These are phyloP conservation scores for Pteropus alecto DNA, from an alignment of 2,113 vertebrate genomes.

Conservation along the genomic window DNA sequence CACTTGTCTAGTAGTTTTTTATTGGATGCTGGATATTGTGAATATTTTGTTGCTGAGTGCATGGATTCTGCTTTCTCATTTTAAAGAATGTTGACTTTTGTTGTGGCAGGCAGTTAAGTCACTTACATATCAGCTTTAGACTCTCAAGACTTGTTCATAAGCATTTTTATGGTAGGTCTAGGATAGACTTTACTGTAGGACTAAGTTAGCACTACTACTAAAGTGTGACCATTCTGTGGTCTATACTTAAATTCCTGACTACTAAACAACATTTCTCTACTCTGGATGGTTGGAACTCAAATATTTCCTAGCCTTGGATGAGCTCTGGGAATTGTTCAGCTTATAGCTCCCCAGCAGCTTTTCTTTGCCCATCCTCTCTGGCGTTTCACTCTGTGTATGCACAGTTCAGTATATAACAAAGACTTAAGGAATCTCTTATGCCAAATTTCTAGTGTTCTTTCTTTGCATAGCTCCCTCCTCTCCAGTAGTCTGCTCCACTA, in stretches of 20 bases:
- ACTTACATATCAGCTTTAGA: neutral
- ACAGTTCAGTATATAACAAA: neutral
- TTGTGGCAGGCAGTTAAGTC: neutral
- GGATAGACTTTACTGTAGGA: neutral
- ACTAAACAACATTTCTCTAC: neutral
- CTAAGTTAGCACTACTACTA: neutral
- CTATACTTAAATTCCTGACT: neutral
- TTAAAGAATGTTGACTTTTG: neutral
- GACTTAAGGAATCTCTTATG: neutral
- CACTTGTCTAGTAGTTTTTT: neutral
- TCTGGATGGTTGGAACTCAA: neutral
- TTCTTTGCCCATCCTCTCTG: neutral
- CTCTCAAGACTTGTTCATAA: neutral
- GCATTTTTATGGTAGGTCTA: neutral
- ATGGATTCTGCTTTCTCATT: neutral
- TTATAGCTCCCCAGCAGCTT: neutral
- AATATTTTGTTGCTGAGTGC: neutral
- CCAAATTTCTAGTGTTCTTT: neutral
- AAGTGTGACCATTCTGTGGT: neutral
- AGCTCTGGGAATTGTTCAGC: neutral
- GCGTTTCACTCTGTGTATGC: neutral
- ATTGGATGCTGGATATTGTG: neutral
- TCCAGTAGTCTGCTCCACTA: neutral
- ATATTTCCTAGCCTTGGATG: neutral
- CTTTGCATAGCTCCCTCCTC: neutral